Evolutionary conservation across 2,888 invertebrate species (phyloP).

Genomic region (Calameuta idolon): DNA sequence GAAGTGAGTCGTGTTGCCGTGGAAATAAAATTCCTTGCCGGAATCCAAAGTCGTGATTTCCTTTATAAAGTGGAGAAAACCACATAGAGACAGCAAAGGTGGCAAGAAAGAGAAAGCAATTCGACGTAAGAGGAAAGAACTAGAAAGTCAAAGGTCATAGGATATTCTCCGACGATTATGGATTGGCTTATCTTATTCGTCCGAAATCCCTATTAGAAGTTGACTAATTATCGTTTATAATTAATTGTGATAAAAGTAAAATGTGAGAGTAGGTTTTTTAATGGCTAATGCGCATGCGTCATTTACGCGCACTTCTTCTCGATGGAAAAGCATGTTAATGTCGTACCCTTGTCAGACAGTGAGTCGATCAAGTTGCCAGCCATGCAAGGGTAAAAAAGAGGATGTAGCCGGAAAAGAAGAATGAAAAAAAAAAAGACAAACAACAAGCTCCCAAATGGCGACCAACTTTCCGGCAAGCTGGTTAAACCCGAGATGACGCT

Average conservation of each 20-base stretch:
- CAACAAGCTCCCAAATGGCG: background rate
- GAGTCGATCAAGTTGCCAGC: background rate
- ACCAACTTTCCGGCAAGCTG: background rate
- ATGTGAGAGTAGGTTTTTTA: background rate
- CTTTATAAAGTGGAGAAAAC: background rate
- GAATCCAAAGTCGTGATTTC: background rate
- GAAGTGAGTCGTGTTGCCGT: background rate
- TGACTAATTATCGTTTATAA: background rate
- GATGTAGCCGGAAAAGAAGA: background rate
- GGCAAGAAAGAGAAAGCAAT: background rate
- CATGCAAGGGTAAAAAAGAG: background rate
- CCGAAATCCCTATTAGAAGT: background rate
- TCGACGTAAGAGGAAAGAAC: background rate
- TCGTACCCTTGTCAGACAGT: background rate
- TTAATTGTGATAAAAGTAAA: background rate
- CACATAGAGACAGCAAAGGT: background rate
- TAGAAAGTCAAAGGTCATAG: background rate
- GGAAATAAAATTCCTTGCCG: background rate
- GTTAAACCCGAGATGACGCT: background rate
- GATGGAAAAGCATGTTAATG: background rate
- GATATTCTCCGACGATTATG: background rate
- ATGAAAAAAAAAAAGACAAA: background rate
- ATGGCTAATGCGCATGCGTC: background rate
- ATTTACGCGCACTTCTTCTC: background rate
- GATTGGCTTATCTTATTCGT: background rate